phyloP scores from a whole-genome alignment of 2,113 vertebrate genomes.

The Oncorhynchus clarkii region DNA sequence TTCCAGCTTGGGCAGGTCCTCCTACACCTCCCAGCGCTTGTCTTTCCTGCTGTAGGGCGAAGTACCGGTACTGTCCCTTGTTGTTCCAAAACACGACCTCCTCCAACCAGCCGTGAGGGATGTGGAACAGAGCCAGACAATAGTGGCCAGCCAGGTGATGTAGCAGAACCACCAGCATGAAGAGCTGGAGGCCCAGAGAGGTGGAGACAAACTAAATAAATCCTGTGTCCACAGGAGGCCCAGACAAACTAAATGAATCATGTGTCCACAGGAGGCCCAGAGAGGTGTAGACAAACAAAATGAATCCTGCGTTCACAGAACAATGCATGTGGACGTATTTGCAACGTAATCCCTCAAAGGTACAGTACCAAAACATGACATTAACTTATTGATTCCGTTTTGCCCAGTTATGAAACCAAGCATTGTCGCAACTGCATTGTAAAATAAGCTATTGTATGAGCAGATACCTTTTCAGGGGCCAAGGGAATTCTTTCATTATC shows the following conservation, averaged over 20 bases:
- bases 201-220: constrained; percentile 17
- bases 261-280: no score
- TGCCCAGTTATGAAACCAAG: constrained; percentile 14
- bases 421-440: constrained; percentile 22
- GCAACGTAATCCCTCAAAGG: neutral
- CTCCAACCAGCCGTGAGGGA: constrained; percentile 25
- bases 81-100: neutral
- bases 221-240: neutral
- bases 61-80: constrained; percentile 19
- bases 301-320: neutral
- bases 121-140: constrained; percentile 17
- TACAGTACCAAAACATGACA: neutral
- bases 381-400: constrained; percentile 3
- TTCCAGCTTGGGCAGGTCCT: constrained; percentile 45
- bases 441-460: neutral
- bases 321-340: constrained; percentile 7
- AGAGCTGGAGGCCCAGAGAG: neutral
- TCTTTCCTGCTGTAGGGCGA: constrained; percentile 44
- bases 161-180: constrained; percentile 19
- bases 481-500: no score
- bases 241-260: no score
- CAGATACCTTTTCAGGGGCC: neutral
- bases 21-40: constrained; percentile 39
- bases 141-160: constrained; percentile 22
- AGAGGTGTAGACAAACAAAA: no score